Evolutionary conservation across 1,140 invertebrate genomes (phyloP), one percentile per base, ranked within the genome.

Genomic region (Drosophila nigrodunni): DNA sequence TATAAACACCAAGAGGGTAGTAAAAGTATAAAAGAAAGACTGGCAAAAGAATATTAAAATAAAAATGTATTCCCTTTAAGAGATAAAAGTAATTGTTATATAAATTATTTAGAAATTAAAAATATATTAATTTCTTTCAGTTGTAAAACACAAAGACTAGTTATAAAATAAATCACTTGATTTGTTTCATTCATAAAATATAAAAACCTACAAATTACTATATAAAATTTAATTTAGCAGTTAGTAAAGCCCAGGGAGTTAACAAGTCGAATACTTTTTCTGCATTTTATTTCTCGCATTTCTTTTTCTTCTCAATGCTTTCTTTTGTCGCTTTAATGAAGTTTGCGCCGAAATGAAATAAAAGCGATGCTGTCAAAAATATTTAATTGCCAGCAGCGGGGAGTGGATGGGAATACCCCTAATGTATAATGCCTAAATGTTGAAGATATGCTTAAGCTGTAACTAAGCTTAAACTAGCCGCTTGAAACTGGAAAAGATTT

Each of bases 251-350:
- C 1, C 30, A 65, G 39, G 50, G 15, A 46, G 55, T 54, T 13
- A 11, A 1, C 39, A 0, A 13, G 35, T 30, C 15, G 18, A 43
- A 18, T 18, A 47, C 25, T 3, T 3, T 30, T 30, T 6, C 25
- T 5, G 0, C 10, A 9, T 0, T 8, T 15, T 7, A 37, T 6
- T 43, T 39, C 5, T 2, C 6, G 18, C 7, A 8, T 52, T 65
- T 54, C 43, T 67, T 68, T 67, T 49, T n/a, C 35, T 54, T 54
- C 34, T 41, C 52, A 21, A 21, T 21, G 18, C 18, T 21, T 15
- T 57, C 64, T 52, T 37, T 66, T 86, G 44, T 74, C 74, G 71
- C 37, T 66, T 75, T 72, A 81, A 89, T 76, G 74, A 80, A 80
- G 85, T 88, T 83, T 68, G 70, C 50, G 62, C 50, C 49, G 39